phyloP scores from a whole-genome alignment of 23 tunicate species.

The Trididemnum miniatum region DNA sequence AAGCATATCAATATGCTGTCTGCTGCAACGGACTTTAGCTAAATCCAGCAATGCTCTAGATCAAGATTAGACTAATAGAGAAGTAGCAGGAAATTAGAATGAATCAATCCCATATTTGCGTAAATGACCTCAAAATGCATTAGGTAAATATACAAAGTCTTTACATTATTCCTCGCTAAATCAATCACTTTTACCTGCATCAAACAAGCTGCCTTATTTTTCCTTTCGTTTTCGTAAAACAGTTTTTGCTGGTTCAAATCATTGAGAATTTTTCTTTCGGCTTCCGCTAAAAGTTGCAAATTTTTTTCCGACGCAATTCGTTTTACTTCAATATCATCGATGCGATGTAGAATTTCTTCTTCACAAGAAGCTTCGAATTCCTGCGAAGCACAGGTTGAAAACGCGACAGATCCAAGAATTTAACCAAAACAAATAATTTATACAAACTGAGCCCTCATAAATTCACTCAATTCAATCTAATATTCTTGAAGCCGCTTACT shows the following conservation, averaged over 20 bases:
- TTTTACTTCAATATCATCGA: conserved; percentile 24
- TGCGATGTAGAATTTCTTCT: conserved; percentile 22
- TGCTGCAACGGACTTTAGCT: no score
- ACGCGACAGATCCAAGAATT: background rate
- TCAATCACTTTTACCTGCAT: conserved; percentile 49
- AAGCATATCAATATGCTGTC: no score
- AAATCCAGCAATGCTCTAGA: no score
- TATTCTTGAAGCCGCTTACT: no score
- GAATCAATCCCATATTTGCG: no score
- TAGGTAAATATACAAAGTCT: no score
- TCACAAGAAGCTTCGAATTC: conserved; percentile 1
- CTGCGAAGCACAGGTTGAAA: background rate
- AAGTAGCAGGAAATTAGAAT: no score
- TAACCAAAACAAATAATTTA: background rate
- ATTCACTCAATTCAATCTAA: background rate
- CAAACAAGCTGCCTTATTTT: conserved; percentile 37
- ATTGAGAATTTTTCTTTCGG: conserved; percentile 25
- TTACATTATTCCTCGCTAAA: no score
- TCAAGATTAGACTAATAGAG: no score
- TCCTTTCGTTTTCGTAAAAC: conserved; percentile 26
- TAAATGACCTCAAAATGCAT: no score
- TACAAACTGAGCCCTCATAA: background rate
- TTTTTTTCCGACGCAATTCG: conserved; percentile 24
- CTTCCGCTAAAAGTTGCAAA: background rate
- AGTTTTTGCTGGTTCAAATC: conserved; percentile 29